These are phyloP conservation scores for Telenomus remus DNA, from an alignment of 1,140 invertebrate species.

Conservation along the genomic window DNA sequence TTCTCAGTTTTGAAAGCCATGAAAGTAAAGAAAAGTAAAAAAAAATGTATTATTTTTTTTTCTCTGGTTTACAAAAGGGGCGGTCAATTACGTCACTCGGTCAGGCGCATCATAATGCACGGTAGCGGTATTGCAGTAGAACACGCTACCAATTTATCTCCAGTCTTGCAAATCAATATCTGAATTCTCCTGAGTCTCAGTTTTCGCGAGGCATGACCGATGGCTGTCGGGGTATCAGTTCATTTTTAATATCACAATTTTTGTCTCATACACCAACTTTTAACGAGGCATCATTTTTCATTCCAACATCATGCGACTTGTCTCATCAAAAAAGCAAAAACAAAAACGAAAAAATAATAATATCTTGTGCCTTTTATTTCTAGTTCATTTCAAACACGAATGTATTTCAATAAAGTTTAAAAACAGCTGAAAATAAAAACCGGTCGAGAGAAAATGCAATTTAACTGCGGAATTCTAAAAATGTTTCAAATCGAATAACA, in stretches of 20 bases:
- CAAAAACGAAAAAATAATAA: no score
- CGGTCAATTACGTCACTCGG: slow-evolving; percentile 46
- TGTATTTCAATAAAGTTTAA: no score
- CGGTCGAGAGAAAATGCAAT: no score
- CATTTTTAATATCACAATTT: slow-evolving; percentile 45
- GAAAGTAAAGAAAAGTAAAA: no score
- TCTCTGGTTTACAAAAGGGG: slow-evolving; percentile 11
- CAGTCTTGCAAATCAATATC: slow-evolving; percentile 59
- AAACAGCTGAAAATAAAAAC: no score
- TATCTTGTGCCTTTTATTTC: no score
- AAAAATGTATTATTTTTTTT: no score
- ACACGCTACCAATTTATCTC: slow-evolving; percentile 57
- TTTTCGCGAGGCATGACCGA: slow-evolving; percentile 52
- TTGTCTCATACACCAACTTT: slow-evolving; percentile 20
- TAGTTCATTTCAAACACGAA: no score
- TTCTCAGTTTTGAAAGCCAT: no score
- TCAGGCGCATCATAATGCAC: slow-evolving; percentile 53
- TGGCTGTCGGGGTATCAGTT: slow-evolving; percentile 51
- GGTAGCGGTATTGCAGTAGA: slow-evolving; percentile 44
- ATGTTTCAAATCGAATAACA: no score
- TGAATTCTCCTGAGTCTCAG: slow-evolving; percentile 57
- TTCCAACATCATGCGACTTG: slow-evolving; percentile 5
- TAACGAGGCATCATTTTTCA: slow-evolving; percentile 7
- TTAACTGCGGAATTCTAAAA: no score
- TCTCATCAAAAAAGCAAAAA: no score